Percentiles rank a stretch among this genome's conserved stretches.
phyloP scores from a whole-genome alignment of 2,888 invertebrate species.

The Aphodius granarius region DNA sequence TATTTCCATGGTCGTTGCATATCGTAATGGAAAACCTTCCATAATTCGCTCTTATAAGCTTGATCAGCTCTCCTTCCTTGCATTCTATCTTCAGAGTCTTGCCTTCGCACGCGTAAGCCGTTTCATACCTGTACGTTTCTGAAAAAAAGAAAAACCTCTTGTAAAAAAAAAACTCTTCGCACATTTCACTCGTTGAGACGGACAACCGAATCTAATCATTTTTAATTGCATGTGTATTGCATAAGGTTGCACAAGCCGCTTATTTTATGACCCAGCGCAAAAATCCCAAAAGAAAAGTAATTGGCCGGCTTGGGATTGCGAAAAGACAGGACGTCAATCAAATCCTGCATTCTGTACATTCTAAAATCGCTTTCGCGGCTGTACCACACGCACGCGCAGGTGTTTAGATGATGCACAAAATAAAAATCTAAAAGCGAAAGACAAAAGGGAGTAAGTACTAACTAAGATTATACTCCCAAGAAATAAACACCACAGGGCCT shows the following conservation, averaged over 20 bases:
- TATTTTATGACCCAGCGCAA: conserved; percentile 2
- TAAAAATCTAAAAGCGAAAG: not conserved
- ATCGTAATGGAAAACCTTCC: conserved; percentile 93
- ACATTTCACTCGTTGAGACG: not conserved
- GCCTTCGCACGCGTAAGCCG: conserved; percentile 93
- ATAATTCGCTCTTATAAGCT: conserved; percentile 91
- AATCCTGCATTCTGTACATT: not conserved
- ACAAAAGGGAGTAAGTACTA: not conserved
- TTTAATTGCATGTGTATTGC: not conserved
- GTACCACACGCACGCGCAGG: not conserved
- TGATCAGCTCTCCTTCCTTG: conserved; percentile 84
- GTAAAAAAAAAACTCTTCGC: too few species aligned
- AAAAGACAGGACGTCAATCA: not conserved
- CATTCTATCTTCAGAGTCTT: conserved; percentile 88
- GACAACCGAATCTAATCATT: not conserved
- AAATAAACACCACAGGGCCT: not conserved
- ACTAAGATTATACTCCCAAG: not conserved
- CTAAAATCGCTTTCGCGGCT: not conserved
- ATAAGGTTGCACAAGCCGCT: conserved; percentile 5
- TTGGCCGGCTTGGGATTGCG: not conserved
- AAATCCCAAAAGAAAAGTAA: conserved; percentile 6
- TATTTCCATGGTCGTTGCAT: conserved; percentile 94
- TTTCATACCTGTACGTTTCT: conserved; percentile 69
- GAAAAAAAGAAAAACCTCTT: not conserved
- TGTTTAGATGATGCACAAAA: not conserved